A percentile compares a stretch with the other conserved stretches of the same genome.
phyloP scores from a whole-genome alignment of 2,797 vertebrate genomes.

The Tragelaphus oryx region DNA sequence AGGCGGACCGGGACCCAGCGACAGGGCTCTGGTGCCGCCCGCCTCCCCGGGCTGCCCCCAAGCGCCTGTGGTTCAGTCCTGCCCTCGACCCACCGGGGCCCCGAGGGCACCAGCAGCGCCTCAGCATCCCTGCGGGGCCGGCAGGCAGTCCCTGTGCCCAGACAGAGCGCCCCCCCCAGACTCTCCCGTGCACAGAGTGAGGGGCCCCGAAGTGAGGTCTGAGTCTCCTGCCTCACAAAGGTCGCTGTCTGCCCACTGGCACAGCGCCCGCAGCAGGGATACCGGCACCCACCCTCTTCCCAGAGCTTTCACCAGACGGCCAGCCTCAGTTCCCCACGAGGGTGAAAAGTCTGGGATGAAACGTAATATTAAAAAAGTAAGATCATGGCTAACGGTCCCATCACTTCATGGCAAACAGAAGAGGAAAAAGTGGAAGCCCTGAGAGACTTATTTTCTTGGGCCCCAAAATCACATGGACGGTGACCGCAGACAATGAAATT shows the following conservation, averaged over 20 bases:
- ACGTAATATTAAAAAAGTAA: background rate
- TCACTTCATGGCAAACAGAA: background rate
- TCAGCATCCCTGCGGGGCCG: background rate
- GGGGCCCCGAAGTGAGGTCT: background rate
- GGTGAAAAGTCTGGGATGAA: background rate
- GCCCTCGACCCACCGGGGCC: background rate
- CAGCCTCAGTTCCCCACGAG: constrained; percentile 77
- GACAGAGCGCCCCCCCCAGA: background rate
- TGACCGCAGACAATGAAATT: background rate
- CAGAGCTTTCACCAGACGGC: constrained; percentile 88
- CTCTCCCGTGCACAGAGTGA: background rate
- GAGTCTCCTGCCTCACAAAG: background rate
- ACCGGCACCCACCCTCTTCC: background rate
- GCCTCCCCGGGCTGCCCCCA: background rate
- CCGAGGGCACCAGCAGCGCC: background rate
- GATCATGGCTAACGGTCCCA: background rate
- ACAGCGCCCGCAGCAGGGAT: background rate
- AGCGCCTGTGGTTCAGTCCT: background rate
- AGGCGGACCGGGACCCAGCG: accelerated
- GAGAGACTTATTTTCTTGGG: background rate
- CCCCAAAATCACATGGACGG: background rate
- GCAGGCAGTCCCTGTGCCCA: background rate
- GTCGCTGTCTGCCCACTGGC: background rate
- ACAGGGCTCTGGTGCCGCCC: background rate
- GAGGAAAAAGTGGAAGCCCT: background rate